These are phyloP conservation scores for Plusia festucae DNA, from an alignment of 2,888 invertebrate genomes.

Conservation along the genomic window DNA sequence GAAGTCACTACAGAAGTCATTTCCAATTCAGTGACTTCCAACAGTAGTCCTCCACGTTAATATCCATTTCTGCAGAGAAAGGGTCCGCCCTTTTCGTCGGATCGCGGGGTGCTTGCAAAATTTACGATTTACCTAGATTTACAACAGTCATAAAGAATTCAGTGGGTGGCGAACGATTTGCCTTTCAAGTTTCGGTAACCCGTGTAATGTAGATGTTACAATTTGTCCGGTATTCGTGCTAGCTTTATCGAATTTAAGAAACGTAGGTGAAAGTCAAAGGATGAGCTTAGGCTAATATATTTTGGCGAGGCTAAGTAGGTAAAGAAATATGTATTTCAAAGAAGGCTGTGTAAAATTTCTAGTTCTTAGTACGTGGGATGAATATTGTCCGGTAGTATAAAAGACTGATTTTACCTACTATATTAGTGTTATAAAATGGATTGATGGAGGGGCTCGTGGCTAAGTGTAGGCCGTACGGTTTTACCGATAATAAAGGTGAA, in stretches of 20 bases:
- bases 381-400: background rate
- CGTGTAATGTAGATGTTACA: slow-evolving; percentile 46
- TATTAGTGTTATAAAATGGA: no score
- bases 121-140: slow-evolving; percentile 84
- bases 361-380: background rate
- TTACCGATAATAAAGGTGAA: no score
- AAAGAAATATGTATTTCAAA: background rate
- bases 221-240: slow-evolving; percentile 41
- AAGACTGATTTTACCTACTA: no score
- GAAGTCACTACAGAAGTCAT: slow-evolving; percentile 15
- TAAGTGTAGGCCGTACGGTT: no score
- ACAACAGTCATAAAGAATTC: slow-evolving; percentile 84
- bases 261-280: slow-evolving; percentile 1
- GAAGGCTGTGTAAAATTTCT: background rate
- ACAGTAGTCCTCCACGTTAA: slow-evolving; percentile 60
- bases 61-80: slow-evolving; percentile 71
- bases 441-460: no score
- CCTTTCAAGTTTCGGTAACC: slow-evolving; percentile 62
- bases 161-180: slow-evolving; percentile 65
- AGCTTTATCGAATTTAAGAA: slow-evolving; percentile 22
- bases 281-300: background rate
- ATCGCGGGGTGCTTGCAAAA: slow-evolving; percentile 74
- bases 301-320: background rate
- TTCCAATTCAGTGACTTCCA: slow-evolving; percentile 14
- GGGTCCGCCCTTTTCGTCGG: slow-evolving; percentile 73